phyloP scores from a whole-genome alignment of 2,113 vertebrate genomes.

The Alligator mississippiensis region DNA sequence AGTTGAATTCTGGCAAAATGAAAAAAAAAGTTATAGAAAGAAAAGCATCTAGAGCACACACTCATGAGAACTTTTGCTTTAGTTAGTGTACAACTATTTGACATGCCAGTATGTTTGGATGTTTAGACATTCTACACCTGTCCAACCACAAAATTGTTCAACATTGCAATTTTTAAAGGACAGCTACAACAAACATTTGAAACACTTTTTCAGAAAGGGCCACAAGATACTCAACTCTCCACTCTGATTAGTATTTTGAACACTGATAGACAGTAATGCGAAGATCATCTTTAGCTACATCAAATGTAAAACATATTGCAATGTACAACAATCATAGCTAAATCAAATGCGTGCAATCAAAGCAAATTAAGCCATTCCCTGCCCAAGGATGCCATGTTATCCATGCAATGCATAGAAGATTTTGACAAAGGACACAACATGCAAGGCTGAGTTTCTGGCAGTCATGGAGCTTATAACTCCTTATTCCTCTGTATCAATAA shows the following conservation, averaged over 20 bases:
- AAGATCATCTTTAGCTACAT: not conserved
- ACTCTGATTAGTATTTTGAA: not conserved
- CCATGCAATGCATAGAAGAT: slow-evolving; percentile 17
- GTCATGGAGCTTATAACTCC: not conserved
- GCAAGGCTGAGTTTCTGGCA: not conserved
- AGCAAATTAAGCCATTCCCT: slow-evolving; percentile 24
- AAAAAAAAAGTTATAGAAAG: not conserved
- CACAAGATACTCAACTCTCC: not conserved
- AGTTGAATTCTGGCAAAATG: not conserved
- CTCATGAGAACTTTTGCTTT: not conserved
- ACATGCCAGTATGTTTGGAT: not conserved
- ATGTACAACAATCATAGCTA: not conserved
- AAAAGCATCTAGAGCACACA: not conserved
- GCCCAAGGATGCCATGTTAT: not conserved
- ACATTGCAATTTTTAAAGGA: not conserved
- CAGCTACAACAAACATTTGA: not conserved
- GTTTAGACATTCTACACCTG: not conserved
- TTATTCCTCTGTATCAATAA: not conserved
- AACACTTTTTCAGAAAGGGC: not conserved
- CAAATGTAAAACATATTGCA: not conserved
- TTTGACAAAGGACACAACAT: not conserved
- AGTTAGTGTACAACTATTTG: not conserved
- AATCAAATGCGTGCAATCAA: not conserved
- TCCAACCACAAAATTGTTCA: not conserved
- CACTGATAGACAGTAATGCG: not conserved